Evolutionary conservation across 2,113 vertebrate species (phyloP).

Genomic region (Pao palembangensis): DNA sequence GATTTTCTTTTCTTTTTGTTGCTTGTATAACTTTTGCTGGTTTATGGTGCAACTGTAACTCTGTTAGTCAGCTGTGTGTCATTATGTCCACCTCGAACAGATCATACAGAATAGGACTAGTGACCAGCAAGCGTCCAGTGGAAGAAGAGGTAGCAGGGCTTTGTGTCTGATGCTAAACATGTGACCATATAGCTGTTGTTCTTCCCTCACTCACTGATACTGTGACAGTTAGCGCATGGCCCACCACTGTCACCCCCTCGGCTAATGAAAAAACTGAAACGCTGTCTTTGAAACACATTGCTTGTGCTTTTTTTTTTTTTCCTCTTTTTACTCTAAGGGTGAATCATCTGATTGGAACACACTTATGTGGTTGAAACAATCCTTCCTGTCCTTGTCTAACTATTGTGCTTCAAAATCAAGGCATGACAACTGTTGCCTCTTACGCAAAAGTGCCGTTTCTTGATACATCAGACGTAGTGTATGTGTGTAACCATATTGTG

Average conservation of each 20-base stretch:
- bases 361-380: conserved; percentile 1
- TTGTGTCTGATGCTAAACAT: conserved; percentile 62
- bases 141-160: conserved; percentile 73
- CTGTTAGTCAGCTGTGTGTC: conserved; percentile 48
- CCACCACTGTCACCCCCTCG: conserved; percentile 11
- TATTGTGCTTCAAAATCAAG: neutral
- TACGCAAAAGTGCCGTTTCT: conserved; percentile 4
- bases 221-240: conserved; percentile 47
- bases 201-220: conserved; percentile 47
- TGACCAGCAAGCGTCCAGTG: conserved; percentile 60
- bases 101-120: conserved; percentile 79
- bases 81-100: conserved; percentile 75
- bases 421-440: neutral
- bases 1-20: neutral
- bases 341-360: conserved; percentile 4
- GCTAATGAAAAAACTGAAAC: conserved; percentile 11
- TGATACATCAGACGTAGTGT: neutral
- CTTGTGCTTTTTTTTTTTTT: no score
- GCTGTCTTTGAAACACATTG: conserved; percentile 7
- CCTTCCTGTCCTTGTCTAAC: neutral
- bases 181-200: conserved; percentile 38
- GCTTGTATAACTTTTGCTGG: conserved; percentile 9
- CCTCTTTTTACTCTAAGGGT: conserved; percentile 1
- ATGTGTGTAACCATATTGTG: conserved; percentile 9
- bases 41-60: conserved; percentile 1